Percentiles rank a stretch among this genome's conserved stretches.
Evolutionary conservation across 2,888 invertebrate species (phyloP).

Genomic region (Hyppa rectilinea): DNA sequence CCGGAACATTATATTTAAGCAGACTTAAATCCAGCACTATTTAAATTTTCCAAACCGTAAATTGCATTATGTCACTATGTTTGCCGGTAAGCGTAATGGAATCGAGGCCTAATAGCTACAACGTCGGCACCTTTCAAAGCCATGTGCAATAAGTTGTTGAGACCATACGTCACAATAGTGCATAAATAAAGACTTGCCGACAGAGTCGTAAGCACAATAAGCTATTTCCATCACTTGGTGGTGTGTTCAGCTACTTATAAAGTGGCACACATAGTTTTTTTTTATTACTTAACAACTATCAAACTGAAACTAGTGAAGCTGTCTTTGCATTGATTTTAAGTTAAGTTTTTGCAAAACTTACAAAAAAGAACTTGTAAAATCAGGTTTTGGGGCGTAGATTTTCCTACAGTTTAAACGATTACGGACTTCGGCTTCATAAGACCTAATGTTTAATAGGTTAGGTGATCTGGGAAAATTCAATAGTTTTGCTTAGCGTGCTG

Average conservation of each 20-base stretch:
- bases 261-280: conserved; percentile 10
- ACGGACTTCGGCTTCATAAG: conserved; percentile 13
- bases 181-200: conserved; percentile 53
- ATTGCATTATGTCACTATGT: conserved; percentile 31
- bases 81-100: conserved; percentile 20
- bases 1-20: conserved; percentile 14
- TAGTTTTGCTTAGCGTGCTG: not conserved
- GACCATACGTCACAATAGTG: conserved; percentile 52
- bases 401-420: conserved; percentile 18
- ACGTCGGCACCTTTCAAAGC: conserved; percentile 50
- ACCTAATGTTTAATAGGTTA: not conserved
- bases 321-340: not conserved
- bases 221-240: conserved; percentile 38
- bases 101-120: conserved; percentile 42
- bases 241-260: not conserved
- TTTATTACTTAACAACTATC: not conserved
- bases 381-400: conserved; percentile 3
- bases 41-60: conserved; percentile 26
- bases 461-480: not conserved
- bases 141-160: conserved; percentile 50
- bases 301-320: not conserved
- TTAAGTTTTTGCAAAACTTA: not conserved
- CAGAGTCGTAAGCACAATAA: conserved; percentile 37
- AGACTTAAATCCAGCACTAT: conserved; percentile 14
- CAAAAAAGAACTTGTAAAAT: not conserved